Percentiles rank a stretch among this genome's conserved stretches.
These are phyloP conservation scores for Liopterus haemorrhoidalis DNA, from an alignment of 2,888 invertebrate genomes.

Conservation along the genomic window DNA sequence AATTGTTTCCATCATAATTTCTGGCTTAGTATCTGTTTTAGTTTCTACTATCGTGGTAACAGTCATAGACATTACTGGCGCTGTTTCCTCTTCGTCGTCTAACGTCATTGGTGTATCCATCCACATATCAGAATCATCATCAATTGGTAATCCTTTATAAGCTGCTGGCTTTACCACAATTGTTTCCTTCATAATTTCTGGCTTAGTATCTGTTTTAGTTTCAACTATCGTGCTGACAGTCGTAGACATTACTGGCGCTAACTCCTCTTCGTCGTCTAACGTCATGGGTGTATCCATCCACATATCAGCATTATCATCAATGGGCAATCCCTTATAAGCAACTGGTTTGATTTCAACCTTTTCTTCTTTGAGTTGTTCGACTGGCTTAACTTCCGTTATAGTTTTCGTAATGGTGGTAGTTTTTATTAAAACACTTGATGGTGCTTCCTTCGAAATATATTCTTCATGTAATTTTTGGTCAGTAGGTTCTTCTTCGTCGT, in stretches of 20 bases:
- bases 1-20: too few relatives aligned
- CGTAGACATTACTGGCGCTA: not conserved
- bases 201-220: too few relatives aligned
- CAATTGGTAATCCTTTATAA: slow-evolving; percentile 31
- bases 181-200: too few relatives aligned
- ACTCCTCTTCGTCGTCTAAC: slow-evolving; percentile 31
- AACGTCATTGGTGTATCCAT: slow-evolving; percentile 34
- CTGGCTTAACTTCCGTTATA: too few relatives aligned
- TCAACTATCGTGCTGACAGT: too few relatives aligned
- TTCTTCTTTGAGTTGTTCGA: too few relatives aligned
- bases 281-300: slow-evolving; percentile 34
- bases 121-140: slow-evolving; percentile 29
- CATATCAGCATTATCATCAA: slow-evolving; percentile 28
- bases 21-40: too few relatives aligned
- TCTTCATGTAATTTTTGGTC: slow-evolving; percentile 4
- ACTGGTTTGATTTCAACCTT: too few relatives aligned
- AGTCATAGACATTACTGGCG: not conserved
- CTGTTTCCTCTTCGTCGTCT: slow-evolving; percentile 29
- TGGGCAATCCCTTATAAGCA: slow-evolving; percentile 30
- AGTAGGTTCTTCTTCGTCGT: slow-evolving; percentile 28
- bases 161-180: slow-evolving; percentile 19
- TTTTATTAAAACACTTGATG: too few relatives aligned
- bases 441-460: slow-evolving; percentile 10
- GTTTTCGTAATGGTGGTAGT: too few relatives aligned
- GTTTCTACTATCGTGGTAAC: too few relatives aligned